Conservation (phyloP, 2,888 invertebrate genomes). For the Ferrisia virgata region DNA sequence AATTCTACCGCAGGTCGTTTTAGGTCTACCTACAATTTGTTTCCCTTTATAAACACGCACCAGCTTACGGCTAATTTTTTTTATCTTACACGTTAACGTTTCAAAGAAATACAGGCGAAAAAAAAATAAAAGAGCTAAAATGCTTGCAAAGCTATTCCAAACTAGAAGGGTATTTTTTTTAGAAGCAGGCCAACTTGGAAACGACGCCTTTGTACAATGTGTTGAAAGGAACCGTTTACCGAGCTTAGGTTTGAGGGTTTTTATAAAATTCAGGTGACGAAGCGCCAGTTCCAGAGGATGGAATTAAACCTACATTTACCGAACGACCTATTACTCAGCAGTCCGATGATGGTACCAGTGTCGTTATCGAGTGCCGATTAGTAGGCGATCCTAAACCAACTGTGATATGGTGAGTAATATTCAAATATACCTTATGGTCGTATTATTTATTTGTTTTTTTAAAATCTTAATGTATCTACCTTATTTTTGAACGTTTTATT, state of each 20-base stretch:
- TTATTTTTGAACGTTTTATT: not conserved
- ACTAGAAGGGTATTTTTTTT: not conserved
- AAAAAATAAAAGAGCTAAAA: not conserved
- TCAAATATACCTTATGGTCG: conserved; percentile 52
- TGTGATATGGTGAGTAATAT: conserved; percentile 92
- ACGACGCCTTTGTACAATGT: not conserved
- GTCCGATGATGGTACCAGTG: conserved; percentile 92
- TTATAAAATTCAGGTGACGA: conserved; percentile 72
- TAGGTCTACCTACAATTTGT: not conserved
- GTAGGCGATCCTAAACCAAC: conserved; percentile 95
- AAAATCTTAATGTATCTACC: not conserved
- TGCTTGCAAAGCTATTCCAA: not conserved
- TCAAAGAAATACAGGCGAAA: not conserved
- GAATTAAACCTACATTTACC: conserved; percentile 95
- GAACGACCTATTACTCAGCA: conserved; percentile 96
- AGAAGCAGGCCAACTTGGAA: no score
- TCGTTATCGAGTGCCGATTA: conserved; percentile 95
- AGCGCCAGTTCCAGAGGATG: conserved; percentile 88
- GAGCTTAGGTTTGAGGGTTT: conserved; percentile 42
- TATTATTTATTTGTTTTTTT: no score
- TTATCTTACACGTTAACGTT: not conserved
- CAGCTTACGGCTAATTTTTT: not conserved
- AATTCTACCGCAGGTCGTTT: not conserved
- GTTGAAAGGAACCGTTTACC: not conserved
- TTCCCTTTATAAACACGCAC: not conserved